A percentile compares a stretch with the other conserved stretches of the same genome.
Evolutionary conservation across 1,140 invertebrate genomes (phyloP).

Genomic region (Heliothis subflexa): DNA sequence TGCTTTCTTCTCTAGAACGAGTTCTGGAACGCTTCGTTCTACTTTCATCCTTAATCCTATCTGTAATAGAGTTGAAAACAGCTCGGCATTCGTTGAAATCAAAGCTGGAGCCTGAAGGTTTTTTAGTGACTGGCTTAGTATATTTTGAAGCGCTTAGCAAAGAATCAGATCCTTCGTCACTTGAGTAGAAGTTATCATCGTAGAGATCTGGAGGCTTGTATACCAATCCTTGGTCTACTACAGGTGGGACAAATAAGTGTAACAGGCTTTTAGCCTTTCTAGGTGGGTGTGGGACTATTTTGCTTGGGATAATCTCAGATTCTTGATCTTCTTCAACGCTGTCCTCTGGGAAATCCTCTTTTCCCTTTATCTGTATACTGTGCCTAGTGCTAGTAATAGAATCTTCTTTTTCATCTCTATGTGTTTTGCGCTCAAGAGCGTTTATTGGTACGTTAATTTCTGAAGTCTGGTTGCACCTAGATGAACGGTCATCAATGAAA

Average conservation of each 20-base stretch:
- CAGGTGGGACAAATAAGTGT: conserved; percentile 85
- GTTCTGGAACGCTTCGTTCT: conserved; percentile 71
- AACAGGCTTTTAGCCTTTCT: conserved; percentile 87
- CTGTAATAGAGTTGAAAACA: conserved; percentile 85
- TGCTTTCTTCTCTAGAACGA: conserved; percentile 75
- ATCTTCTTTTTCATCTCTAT: conserved; percentile 82
- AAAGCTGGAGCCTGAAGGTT: conserved; percentile 69
- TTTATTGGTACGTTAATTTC: conserved; percentile 76
- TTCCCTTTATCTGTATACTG: conserved; percentile 82
- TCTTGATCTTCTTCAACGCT: conserved; percentile 80
- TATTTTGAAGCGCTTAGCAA: conserved; percentile 89
- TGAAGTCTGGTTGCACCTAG: conserved; percentile 76
- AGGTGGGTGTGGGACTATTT: conserved; percentile 89
- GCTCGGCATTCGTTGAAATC: conserved; percentile 84
- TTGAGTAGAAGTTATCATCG: conserved; percentile 88
- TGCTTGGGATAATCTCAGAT: conserved; percentile 88
- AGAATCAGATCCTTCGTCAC: conserved; percentile 90
- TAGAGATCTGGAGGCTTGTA: conserved; percentile 88
- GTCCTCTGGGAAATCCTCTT: conserved; percentile 66
- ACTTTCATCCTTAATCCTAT: conserved; percentile 83
- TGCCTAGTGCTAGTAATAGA: conserved; percentile 84
- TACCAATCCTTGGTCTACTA: conserved; percentile 80
- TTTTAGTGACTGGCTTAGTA: conserved; percentile 76
- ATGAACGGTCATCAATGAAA: conserved; percentile 76
- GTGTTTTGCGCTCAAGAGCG: conserved; percentile 67